These are phyloP conservation scores for Spea hammondii DNA, from an alignment of 2,797 vertebrate genomes.

Conservation along the genomic window DNA sequence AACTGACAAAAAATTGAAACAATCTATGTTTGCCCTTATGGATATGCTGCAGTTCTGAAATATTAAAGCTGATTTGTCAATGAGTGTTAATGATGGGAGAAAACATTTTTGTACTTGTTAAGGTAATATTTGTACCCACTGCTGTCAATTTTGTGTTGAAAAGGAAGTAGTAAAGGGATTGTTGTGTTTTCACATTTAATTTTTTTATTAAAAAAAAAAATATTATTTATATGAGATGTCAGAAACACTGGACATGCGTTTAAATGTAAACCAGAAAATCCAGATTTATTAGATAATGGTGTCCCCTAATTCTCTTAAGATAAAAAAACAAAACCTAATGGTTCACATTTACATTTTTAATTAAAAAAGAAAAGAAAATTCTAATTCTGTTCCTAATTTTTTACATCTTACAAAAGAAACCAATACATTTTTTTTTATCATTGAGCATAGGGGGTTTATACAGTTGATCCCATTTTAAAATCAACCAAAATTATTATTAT, in stretches of 20 bases:
- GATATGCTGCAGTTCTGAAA: conserved; percentile 98
- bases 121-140: conserved; percentile 97
- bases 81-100: conserved; percentile 87
- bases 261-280: conserved; percentile 69
- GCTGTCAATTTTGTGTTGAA: conserved; percentile 92
- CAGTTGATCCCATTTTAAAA: too few relatives aligned
- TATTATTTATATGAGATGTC: conserved; percentile 98
- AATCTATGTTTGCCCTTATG: conserved; percentile 93
- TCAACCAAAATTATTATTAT: too few relatives aligned
- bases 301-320: conserved; percentile 59
- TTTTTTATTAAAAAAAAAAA: conserved; percentile 73
- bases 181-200: conserved; percentile 71
- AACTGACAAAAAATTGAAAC: conserved; percentile 69
- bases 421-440: too few relatives aligned
- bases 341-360: too few relatives aligned
- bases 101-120: conserved; percentile 85
- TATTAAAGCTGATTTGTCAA: conserved; percentile 76
- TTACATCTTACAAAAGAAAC: too few relatives aligned
- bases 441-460: too few relatives aligned
- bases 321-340: background rate
- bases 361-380: too few relatives aligned
- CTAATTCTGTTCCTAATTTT: too few relatives aligned
- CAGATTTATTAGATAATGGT: conserved; percentile 73
- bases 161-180: conserved; percentile 86
- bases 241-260: conserved; percentile 98